A percentile compares a stretch with the other conserved stretches of the same genome.
Evolutionary conservation across 2,888 invertebrate species (phyloP).

Genomic region (Melipona bicolor): DNA sequence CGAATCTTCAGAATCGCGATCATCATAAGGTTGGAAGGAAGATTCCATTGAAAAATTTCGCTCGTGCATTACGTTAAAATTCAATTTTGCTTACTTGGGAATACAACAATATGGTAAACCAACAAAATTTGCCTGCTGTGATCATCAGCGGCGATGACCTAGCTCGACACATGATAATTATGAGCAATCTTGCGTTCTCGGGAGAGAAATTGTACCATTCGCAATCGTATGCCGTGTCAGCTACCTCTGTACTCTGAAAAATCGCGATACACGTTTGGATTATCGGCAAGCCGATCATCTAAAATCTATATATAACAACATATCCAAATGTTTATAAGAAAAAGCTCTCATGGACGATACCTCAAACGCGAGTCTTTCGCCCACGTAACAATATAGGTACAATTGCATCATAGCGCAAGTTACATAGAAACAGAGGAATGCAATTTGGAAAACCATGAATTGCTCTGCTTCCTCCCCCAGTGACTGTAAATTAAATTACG

Average conservation of each 20-base stretch:
- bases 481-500: constrained; percentile 38
- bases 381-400: constrained; percentile 74
- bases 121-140: constrained; percentile 59
- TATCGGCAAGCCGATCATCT: too few species aligned
- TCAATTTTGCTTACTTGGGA: constrained; percentile 30
- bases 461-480: not conserved
- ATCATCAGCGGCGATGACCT: constrained; percentile 53
- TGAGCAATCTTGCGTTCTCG: not conserved
- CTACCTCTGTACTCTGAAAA: constrained; percentile 1
- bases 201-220: constrained; percentile 63
- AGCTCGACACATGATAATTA: constrained; percentile 57
- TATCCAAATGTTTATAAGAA: too few species aligned
- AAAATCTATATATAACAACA: too few species aligned
- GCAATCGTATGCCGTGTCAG: constrained; percentile 43
- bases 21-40: too few species aligned
- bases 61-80: not conserved
- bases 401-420: constrained; percentile 66
- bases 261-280: too few species aligned
- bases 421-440: constrained; percentile 54
- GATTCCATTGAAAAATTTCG: not conserved
- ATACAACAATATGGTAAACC: constrained; percentile 53
- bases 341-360: constrained; percentile 28
- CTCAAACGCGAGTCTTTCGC: constrained; percentile 64
- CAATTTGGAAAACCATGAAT: constrained; percentile 24
- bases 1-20: too few species aligned